These are phyloP conservation scores for Coregonus sp. DNA, from an alignment of 2,797 vertebrate genomes.

Conservation along the genomic window DNA sequence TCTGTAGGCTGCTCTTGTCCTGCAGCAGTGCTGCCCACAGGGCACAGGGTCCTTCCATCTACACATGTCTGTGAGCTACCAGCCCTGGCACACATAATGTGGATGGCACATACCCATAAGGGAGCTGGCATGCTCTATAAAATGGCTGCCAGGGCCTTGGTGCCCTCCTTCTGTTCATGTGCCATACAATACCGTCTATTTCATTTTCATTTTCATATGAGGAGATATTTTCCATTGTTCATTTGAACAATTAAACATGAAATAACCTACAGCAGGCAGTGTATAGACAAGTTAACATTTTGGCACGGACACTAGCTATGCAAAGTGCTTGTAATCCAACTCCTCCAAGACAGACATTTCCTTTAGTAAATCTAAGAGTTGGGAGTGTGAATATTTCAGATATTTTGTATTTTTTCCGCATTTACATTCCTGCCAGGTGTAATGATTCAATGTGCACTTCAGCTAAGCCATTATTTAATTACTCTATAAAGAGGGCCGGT, in stretches of 20 bases:
- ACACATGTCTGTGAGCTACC: slow-evolving; percentile 51
- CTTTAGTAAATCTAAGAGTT: not conserved
- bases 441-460: slow-evolving; percentile 24
- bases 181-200: slow-evolving; percentile 9
- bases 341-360: too few species aligned
- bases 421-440: slow-evolving; percentile 16
- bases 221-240: slow-evolving; percentile 2
- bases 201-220: not conserved
- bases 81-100: slow-evolving; percentile 41
- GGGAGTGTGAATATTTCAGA: not conserved
- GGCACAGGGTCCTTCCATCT: slow-evolving; percentile 30
- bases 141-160: slow-evolving; percentile 30
- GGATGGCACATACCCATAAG: slow-evolving; percentile 24
- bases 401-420: slow-evolving; percentile 21
- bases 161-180: slow-evolving; percentile 49
- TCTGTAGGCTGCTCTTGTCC: not conserved
- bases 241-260: not conserved
- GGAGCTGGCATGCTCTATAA: slow-evolving; percentile 43
- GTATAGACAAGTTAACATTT: not conserved
- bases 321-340: too few species aligned
- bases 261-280: not conserved
- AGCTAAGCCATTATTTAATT: slow-evolving; percentile 39
- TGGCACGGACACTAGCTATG: not conserved
- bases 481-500: slow-evolving; percentile 31
- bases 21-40: slow-evolving; percentile 1